These are phyloP conservation scores for Hydrolagus colliei DNA, from an alignment of 2,797 vertebrate species.

Conservation along the genomic window DNA sequence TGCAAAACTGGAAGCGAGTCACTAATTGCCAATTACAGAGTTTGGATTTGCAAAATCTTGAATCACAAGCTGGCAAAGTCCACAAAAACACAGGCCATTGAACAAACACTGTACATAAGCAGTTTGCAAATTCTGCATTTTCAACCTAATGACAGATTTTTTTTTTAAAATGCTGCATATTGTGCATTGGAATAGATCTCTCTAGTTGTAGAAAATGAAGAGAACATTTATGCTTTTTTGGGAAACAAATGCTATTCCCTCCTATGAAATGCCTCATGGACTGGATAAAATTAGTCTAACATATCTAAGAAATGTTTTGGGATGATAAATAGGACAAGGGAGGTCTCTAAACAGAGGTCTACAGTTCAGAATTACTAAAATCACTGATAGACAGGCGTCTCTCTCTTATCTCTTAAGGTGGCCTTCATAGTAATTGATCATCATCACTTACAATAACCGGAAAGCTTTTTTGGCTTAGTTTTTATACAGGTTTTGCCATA, in stretches of 20 bases:
- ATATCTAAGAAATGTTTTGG: not conserved
- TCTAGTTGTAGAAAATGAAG: not conserved
- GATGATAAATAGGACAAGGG: not conserved
- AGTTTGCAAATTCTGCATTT: no score
- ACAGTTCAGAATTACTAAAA: not conserved
- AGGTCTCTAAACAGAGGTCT: not conserved
- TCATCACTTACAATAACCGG: not conserved
- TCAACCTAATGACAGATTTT: no score
- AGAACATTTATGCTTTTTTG: not conserved
- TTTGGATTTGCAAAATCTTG: no score
- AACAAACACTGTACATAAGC: no score
- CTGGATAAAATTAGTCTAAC: not conserved
- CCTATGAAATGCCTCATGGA: not conserved
- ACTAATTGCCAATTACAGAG: no score
- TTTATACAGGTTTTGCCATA: not conserved
- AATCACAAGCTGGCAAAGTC: no score
- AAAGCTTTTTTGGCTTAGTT: not conserved
- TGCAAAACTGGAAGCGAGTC: no score
- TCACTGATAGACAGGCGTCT: not conserved
- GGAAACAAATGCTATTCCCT: not conserved
- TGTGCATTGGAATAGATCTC: not conserved
- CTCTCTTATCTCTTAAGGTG: not conserved
- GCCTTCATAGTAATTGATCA: not conserved
- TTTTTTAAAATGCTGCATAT: no score
- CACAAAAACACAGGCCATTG: no score